Conservation (phyloP, 2,888 invertebrate genomes). For the Cepaea hortensis region DNA sequence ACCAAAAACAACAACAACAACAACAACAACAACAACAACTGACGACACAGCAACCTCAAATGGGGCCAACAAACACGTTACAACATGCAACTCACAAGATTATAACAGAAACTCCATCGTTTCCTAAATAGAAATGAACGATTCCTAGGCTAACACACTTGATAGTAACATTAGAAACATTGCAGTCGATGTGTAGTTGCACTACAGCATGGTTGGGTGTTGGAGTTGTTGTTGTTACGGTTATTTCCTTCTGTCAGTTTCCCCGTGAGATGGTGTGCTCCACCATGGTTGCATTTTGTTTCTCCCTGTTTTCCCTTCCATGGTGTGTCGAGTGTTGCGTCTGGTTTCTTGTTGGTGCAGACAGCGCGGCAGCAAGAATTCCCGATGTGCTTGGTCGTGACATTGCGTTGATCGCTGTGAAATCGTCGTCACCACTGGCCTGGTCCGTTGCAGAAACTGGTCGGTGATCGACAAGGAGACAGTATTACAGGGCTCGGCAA, state of each 20-base stretch:
- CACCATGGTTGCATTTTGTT: slow-evolving; percentile 37
- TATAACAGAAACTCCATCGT: background rate
- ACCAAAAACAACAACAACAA: too few species aligned
- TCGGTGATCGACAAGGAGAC: too few species aligned
- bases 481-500: too few species aligned
- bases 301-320: slow-evolving; percentile 29
- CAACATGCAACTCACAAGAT: background rate
- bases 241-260: slow-evolving; percentile 26
- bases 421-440: too few species aligned
- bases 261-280: background rate
- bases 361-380: background rate
- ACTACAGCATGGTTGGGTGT: slow-evolving; percentile 26
- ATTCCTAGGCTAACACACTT: background rate
- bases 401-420: too few species aligned
- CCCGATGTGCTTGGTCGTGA: background rate
- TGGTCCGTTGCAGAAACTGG: too few species aligned
- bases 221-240: slow-evolving; percentile 4
- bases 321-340: slow-evolving; percentile 32
- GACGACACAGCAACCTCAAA: too few species aligned
- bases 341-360: background rate
- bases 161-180: slow-evolving; percentile 32
- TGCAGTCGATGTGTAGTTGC: slow-evolving; percentile 8
- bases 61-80: too few species aligned
- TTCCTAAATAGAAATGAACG: background rate
- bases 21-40: too few species aligned